phyloP scores from a whole-genome alignment of 2,113 vertebrate species.

The Cepphus grylle region DNA sequence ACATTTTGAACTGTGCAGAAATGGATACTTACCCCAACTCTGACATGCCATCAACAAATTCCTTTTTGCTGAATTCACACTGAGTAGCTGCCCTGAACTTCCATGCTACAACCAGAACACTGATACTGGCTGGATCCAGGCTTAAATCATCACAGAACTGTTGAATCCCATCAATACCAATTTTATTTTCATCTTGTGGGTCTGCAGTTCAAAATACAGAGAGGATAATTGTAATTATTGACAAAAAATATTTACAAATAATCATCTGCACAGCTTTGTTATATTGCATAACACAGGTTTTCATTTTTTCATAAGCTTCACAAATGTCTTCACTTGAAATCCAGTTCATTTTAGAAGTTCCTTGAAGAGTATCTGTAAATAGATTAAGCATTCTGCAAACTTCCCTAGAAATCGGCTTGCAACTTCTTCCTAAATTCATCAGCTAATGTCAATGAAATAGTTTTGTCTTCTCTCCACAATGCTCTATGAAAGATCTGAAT shows the following conservation, averaged over 20 bases:
- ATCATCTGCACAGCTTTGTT: neutral
- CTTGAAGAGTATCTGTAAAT: neutral
- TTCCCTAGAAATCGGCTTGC: neutral
- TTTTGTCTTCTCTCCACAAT: neutral
- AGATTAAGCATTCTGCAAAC: neutral
- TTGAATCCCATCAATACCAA: slow-evolving; percentile 93
- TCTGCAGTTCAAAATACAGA: slow-evolving; percentile 73
- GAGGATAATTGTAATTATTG: neutral
- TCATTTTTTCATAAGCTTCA: neutral
- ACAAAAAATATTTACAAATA: neutral
- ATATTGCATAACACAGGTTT: neutral
- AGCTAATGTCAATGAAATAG: neutral
- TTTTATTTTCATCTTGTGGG: slow-evolving; percentile 97
- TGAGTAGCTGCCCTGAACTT: slow-evolving; percentile 95
- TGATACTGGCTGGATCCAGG: slow-evolving; percentile 91
- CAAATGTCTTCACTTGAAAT: neutral
- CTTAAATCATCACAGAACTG: slow-evolving; percentile 94
- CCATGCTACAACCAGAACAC: slow-evolving; percentile 92
- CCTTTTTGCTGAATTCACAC: slow-evolving; percentile 95
- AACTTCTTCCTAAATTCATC: neutral
- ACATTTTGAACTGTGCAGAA: neutral
- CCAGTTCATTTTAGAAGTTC: neutral
- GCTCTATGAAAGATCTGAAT: neutral
- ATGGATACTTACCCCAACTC: slow-evolving; percentile 86
- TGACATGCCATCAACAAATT: slow-evolving; percentile 94